Base-by-base conservation (phyloP, 2,113 vertebrate species). In the Machaerirhynchus nigripectus region DNA sequence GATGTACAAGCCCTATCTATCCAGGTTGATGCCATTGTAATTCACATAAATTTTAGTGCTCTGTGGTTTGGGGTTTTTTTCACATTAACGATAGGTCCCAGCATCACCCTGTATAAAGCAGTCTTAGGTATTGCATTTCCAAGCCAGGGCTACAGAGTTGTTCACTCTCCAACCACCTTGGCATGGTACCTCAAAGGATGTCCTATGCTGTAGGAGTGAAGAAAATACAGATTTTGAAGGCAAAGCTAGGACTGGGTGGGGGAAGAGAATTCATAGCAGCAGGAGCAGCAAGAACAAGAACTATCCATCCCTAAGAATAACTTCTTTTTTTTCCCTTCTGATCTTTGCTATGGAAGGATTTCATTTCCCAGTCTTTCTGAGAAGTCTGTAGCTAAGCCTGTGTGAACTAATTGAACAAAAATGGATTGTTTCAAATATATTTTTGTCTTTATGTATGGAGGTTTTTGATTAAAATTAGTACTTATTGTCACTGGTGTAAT, bases 311-410 rank as follows among this genome's bases (percentile, higher is more conserved):
- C 18, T 47, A 77, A 50, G 35, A 33, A 35, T 33, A 64, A 30
- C 0, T 4, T 24, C 1, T 9, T 39, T 55, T 50, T 47, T 75
- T 22, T 1, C 33, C 10, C 5, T 60, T 39, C 10, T 84, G 2
- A 35, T 64, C 40, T 89, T 77, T 56, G 6, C 2, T 44, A n/a
- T 35, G 40, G n/a, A 13, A 74, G 15, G 18, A 60, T 74, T 90
- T 70, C 3, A 33, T 82, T 74, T 64, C 6, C 8, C 15, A 49
- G 1, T 67, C 70, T 70, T 86, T 50, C 74, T 71, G 31, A 82
- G 35, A 64, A 47, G 7, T 20, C 49, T 75, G 44, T 42, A 63
- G 18, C 42, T 53, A 77, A 84, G 42, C 12, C 27, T 73, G 8
- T 65, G 33, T 57, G 33, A 75, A 68, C 9, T 47, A 69, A 87